Percentiles rank a stretch among this genome's conserved stretches.
Conservation (phyloP, 2,888 invertebrate genomes). For the Melinopterus prodromus region DNA sequence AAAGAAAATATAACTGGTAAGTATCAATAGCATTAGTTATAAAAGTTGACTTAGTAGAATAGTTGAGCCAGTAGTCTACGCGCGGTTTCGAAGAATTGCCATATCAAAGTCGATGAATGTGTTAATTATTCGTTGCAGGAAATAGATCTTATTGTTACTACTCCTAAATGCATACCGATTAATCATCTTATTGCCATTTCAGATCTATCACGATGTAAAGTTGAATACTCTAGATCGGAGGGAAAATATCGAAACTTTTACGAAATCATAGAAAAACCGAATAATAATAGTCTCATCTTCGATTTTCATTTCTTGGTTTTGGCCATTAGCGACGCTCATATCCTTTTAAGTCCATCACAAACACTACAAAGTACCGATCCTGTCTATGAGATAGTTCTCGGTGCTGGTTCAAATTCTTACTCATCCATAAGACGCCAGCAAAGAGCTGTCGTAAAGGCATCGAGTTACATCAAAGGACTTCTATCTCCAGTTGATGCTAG, state of each 20-base stretch:
- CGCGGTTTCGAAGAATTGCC: too few species aligned
- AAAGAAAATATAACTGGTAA: constrained; percentile 36
- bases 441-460: constrained; percentile 66
- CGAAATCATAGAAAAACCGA: constrained; percentile 54
- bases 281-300: constrained; percentile 49
- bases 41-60: not conserved
- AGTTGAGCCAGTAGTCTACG: too few species aligned
- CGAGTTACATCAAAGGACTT: constrained; percentile 65
- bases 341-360: constrained; percentile 67
- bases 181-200: constrained; percentile 12
- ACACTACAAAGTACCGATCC: constrained; percentile 62
- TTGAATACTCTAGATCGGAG: constrained; percentile 65
- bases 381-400: constrained; percentile 78
- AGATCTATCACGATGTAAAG: constrained; percentile 63
- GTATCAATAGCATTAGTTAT: constrained; percentile 7
- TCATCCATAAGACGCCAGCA: constrained; percentile 71
- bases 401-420: constrained; percentile 76
- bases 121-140: too few species aligned
- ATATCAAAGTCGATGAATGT: too few species aligned
- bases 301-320: constrained; percentile 75
- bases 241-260: constrained; percentile 69
- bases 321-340: constrained; percentile 74
- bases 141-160: not conserved
- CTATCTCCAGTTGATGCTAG: constrained; percentile 69
- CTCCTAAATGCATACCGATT: constrained; percentile 13